phyloP scores from a whole-genome alignment of 2,113 vertebrate genomes.

The Channa argus region DNA sequence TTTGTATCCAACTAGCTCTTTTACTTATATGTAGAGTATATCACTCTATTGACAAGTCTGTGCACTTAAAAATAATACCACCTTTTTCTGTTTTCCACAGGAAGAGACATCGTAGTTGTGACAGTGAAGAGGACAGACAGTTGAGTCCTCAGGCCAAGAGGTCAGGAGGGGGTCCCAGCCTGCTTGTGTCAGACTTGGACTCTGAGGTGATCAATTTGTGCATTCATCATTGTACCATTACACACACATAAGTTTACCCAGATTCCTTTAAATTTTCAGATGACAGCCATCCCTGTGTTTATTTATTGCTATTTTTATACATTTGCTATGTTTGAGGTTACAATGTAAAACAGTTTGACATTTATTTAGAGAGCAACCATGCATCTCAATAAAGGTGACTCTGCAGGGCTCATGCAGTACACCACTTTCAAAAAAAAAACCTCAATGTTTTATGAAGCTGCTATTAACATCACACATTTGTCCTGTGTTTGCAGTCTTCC shows the following conservation, averaged over 20 bases:
- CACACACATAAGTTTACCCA: neutral
- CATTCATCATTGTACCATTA: neutral
- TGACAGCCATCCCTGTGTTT: neutral
- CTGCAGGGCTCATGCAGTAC: slow-evolving; percentile 5
- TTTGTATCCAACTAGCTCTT: slow-evolving; percentile 28
- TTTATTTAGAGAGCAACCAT: neutral
- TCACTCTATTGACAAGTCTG: neutral
- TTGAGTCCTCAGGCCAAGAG: slow-evolving; percentile 89
- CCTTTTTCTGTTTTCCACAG: slow-evolving; percentile 74
- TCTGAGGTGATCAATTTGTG: slow-evolving; percentile 86
- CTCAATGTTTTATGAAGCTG: slow-evolving; percentile 33
- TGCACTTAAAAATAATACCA: neutral
- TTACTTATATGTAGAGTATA: neutral
- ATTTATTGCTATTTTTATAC: too few species aligned
- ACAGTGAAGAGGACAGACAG: slow-evolving; percentile 87
- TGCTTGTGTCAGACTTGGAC: slow-evolving; percentile 88
- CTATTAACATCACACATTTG: slow-evolving; percentile 13
- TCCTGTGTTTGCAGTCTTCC: slow-evolving; percentile 79
- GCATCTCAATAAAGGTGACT: slow-evolving; percentile 8
- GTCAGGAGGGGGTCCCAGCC: slow-evolving; percentile 83
- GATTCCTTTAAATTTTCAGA: neutral
- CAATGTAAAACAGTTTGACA: neutral
- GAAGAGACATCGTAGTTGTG: slow-evolving; percentile 91
- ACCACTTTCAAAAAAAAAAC: slow-evolving; percentile 5
- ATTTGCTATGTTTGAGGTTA: too few species aligned